Evolutionary conservation across 2,797 vertebrate species (phyloP).

Genomic region (Pitangus sulphuratus): DNA sequence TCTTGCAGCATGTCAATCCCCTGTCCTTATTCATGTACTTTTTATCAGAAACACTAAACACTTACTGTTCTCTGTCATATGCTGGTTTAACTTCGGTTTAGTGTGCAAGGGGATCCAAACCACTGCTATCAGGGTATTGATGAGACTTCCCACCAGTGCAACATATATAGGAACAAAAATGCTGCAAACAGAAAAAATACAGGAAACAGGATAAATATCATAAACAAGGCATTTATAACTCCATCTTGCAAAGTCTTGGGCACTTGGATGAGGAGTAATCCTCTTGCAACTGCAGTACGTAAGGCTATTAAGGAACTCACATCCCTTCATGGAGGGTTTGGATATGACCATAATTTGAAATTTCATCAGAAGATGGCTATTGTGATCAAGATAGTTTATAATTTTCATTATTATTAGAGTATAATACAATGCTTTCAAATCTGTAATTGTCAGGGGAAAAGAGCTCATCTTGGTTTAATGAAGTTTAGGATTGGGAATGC

Average conservation of each 20-base stretch:
- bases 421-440: neutral
- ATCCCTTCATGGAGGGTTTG: neutral
- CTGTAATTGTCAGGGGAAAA: neutral
- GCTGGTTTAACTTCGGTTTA: conserved; percentile 66
- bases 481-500: neutral
- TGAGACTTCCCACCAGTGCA: conserved; percentile 78
- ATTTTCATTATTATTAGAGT: neutral
- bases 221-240: neutral
- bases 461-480: neutral
- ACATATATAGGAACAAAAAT: conserved; percentile 76
- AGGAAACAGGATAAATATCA: neutral
- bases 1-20: neutral
- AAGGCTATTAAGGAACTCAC: neutral
- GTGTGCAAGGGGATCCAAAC: conserved; percentile 85
- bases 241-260: neutral
- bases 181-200: conserved; percentile 70
- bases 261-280: neutral
- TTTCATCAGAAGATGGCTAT: neutral
- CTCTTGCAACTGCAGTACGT: neutral
- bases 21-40: neutral
- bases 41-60: neutral
- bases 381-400: neutral
- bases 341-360: neutral
- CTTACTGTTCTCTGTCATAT: conserved; percentile 74
- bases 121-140: conserved; percentile 81